Percentiles rank a stretch among this genome's conserved stretches.
Conservation (phyloP, 1,140 invertebrate species). For the Drosophila kurseongensis region DNA sequence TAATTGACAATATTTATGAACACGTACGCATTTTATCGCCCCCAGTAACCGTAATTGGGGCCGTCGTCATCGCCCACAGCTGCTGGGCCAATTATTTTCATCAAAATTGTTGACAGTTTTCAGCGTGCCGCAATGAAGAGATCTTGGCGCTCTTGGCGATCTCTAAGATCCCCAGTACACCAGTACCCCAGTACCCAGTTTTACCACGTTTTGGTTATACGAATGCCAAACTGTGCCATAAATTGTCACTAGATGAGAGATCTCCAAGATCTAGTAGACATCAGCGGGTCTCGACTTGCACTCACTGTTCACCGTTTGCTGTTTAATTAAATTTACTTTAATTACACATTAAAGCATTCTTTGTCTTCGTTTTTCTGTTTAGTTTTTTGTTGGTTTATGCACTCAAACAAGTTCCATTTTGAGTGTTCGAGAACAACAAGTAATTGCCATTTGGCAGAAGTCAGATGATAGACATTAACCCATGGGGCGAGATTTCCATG, state of each 20-base stretch:
- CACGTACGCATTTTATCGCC: conserved; percentile 82
- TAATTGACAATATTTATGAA: conserved; percentile 84
- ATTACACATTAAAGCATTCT: conserved; percentile 70
- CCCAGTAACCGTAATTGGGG: conserved; percentile 64
- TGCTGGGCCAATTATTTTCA: conserved; percentile 79
- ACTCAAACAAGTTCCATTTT: conserved; percentile 79
- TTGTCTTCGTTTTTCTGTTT: conserved; percentile 25
- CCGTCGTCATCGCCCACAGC: conserved; percentile 48
- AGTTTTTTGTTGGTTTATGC: conserved; percentile 16
- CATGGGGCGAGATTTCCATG: conserved; percentile 27
- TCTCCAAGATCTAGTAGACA: conserved; percentile 29
- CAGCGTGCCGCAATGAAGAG: conserved; percentile 68
- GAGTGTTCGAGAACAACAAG: conserved; percentile 46
- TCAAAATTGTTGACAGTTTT: conserved; percentile 80
- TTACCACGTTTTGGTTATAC: conserved; percentile 74
- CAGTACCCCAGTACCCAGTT: neutral
- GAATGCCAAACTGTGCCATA: conserved; percentile 66
- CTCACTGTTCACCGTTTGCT: conserved; percentile 26
- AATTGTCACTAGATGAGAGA: conserved; percentile 67
- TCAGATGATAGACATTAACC: conserved; percentile 47
- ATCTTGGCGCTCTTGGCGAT: conserved; percentile 27
- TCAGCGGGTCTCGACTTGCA: conserved; percentile 37
- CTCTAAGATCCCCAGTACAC: neutral
- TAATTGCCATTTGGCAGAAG: conserved; percentile 42
- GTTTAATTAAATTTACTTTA: conserved; percentile 77